Base-by-base conservation (phyloP, 2,113 vertebrate genomes). In the Cavia aperea region DNA sequence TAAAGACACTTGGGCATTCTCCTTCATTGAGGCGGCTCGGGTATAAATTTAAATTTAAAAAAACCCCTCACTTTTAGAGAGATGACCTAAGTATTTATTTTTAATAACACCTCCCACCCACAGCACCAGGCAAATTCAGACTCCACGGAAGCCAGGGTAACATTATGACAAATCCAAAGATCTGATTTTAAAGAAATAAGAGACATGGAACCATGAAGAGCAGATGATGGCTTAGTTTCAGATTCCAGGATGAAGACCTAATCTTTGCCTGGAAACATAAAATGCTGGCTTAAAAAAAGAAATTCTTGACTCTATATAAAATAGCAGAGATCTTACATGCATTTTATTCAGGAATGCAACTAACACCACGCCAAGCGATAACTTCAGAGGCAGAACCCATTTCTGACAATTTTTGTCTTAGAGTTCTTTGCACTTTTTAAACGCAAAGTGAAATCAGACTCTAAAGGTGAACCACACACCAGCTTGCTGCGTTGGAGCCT, bases 11-110 rank as follows among this genome's bases (percentile, higher is more conserved):
- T 58, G 24, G 19, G 24, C 23, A 13, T 54, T 70, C 29, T 68
- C 51, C 11, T 12, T 5, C 29, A 14, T 4, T 56, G 31, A 86
- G 54, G 79, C 85, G 12, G 39, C 79, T 62, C 68, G 24, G 11
- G 54, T 62, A 66, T 75, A 92, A 86, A 84, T 60, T 65, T 1
- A 12, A 73, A 93, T 96, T 43, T 88, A 24, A 95, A 82, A 82
- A 95, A 19, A 93, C 81, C 92, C 89, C 12, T 91, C 75, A 75
- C 73, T 93, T 36, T 73, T 73, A 63, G 84, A 92, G 77, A 96
- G 94, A 92, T 70, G 95, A 81, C 2, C 0, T 43, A 84, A 60
- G 73, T 60, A 81, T 93, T 54, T 18, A 43, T 85, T 73, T 70
- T 81, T 49, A 63, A 81, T 65, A 86, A 31, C 33, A 63, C 73